Evolutionary conservation across 2,888 invertebrate species (phyloP), one percentile per base, ranked within the genome.

Genomic region (Mellilla xanthometata): DNA sequence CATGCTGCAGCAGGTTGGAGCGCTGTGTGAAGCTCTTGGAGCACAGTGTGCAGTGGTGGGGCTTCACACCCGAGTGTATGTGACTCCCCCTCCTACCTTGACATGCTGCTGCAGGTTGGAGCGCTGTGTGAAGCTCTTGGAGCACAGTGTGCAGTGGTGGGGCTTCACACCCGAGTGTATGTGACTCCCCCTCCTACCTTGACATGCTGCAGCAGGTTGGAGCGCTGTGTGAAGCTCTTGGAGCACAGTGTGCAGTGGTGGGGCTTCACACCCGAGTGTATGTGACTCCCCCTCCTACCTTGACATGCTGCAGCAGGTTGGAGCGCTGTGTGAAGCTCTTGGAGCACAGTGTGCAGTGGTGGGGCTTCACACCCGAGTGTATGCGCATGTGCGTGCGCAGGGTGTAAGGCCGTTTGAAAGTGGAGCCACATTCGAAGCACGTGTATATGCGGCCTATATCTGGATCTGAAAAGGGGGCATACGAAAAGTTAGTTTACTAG

Each of bases 281-380:
- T 19, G 3, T 1, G 6, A 19, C 6, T 19, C 1, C 3, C 4
- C 2, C 15, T 19, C 15, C 6, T 3, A 40, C 26, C 26, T 40
- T 46, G 0, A 46, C n/a, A 5, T 46, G 46, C 2, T 35, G 35
- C 2, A 31, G 26, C 2, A 46, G 12, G 23, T 46, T 46, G 2
- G 12, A 12, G 9, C 40, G 40, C 23, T 46, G 46, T 0, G 19
- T 26, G 26, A 46, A 46, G 0, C 19, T 13, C 7, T 23, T 35
- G 4, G 9, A 6, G 22, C 46, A 46, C 3, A 46, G 22, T 1
- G 5, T 10, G 27, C 46, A 46, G 2, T 12, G 7, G 31, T 12
- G 39, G 0, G 46, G 31, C 9, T 19, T 19, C 27, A 19, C 35
- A 1, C 40, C 40, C 1, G 13, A 27, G 40, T 46, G 46, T 2